Evolutionary conservation across 1,140 invertebrate species (phyloP).

Genomic region (Paraescarpia echinospica): DNA sequence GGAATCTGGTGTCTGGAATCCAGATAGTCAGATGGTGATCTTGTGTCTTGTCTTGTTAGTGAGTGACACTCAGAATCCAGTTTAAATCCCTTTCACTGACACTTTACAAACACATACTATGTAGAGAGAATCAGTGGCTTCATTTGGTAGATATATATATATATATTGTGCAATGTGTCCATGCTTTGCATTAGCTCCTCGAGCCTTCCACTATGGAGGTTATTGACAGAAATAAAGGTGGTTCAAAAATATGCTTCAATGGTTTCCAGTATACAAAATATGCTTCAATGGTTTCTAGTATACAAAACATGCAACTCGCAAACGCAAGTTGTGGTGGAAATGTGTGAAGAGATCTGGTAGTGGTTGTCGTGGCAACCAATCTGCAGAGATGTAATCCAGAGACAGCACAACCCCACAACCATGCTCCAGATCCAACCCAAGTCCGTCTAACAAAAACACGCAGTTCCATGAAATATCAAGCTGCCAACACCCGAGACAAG

Average conservation of each 20-base stretch:
- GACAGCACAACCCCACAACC: slow-evolving; percentile 9
- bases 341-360: neutral
- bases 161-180: no score
- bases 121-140: no score
- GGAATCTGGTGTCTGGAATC: no score
- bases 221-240: slow-evolving; percentile 6
- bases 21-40: no score
- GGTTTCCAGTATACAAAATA: neutral
- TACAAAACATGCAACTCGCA: neutral
- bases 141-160: no score
- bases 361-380: neutral
- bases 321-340: slow-evolving; percentile 3
- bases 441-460: neutral
- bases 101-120: no score
- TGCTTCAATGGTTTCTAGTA: neutral
- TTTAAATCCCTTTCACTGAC: no score
- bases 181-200: no score
- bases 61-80: no score
- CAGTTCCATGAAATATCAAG: neutral
- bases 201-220: no score
- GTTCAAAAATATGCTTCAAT: no score
- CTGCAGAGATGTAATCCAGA: neutral
- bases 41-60: no score
- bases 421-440: neutral
- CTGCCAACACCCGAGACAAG: neutral